Percentiles rank a stretch among this genome's conserved stretches.
Conservation (phyloP, 2,888 invertebrate genomes). For the Biston stratarius region DNA sequence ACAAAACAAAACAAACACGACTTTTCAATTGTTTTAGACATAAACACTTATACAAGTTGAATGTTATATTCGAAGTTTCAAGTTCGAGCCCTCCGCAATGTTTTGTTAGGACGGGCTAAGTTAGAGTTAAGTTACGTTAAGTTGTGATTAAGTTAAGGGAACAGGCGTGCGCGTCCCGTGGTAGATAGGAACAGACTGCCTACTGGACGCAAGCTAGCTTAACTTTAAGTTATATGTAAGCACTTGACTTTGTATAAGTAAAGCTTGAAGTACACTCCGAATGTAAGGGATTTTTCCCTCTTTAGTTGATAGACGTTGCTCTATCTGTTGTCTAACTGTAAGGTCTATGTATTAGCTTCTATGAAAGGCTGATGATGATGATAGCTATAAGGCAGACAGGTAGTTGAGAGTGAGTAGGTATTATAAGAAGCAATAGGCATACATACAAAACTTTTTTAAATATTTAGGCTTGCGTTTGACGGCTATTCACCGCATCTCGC, state of each 20-base stretch:
- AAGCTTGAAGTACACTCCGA: too few species aligned
- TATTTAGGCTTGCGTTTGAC: too few species aligned
- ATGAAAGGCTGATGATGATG: too few species aligned
- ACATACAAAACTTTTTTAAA: too few species aligned
- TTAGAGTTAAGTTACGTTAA: conserved; percentile 29
- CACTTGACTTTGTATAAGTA: background rate
- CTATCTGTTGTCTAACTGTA: too few species aligned
- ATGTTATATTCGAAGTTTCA: conserved; percentile 2
- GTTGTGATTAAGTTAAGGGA: conserved; percentile 56
- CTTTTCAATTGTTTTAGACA: conserved; percentile 31
- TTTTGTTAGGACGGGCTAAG: conserved; percentile 21
- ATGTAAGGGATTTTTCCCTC: too few species aligned
- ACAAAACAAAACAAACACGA: conserved; percentile 52
- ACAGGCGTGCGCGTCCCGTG: conserved; percentile 57
- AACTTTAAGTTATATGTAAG: conserved; percentile 11
- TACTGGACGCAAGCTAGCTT: conserved; percentile 12
- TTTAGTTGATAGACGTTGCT: too few species aligned
- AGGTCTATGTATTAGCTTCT: too few species aligned
- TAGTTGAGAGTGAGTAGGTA: too few species aligned
- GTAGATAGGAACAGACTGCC: conserved; percentile 58
- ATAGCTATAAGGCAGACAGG: too few species aligned
- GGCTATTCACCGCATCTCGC: too few species aligned
- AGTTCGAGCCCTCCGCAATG: conserved; percentile 30
- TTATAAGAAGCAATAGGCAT: too few species aligned
- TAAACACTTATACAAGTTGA: conserved; percentile 12